Evolutionary conservation across 2,888 invertebrate genomes (phyloP).

Genomic region (Melikaiella ostensackeni): DNA sequence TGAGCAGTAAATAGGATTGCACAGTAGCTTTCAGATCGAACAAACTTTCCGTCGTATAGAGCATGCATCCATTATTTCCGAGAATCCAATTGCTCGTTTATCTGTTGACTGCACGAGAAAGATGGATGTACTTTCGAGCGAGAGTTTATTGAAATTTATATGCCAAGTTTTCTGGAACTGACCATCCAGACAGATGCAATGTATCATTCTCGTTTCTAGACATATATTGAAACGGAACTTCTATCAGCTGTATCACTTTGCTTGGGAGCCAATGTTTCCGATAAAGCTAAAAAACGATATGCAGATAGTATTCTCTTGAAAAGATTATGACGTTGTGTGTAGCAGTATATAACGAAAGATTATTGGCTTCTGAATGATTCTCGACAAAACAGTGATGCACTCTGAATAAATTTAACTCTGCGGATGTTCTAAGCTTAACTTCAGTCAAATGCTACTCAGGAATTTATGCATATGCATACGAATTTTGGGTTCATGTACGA

Average conservation of each 20-base stretch:
- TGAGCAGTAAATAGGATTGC: conserved; percentile 8
- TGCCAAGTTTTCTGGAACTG: conserved; percentile 48
- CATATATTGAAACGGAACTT: conserved; percentile 23
- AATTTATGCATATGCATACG: conserved; percentile 10
- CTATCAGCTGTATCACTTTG: conserved; percentile 2
- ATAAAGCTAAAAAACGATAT: conserved; percentile 6
- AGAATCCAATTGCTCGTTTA: conserved; percentile 33
- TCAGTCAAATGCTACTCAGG: background rate
- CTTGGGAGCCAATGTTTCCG: conserved; percentile 31
- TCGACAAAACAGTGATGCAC: background rate
- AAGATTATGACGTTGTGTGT: background rate
- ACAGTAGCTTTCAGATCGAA: background rate
- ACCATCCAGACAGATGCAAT: background rate
- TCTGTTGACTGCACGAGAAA: conserved; percentile 34
- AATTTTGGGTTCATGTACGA: conserved; percentile 39
- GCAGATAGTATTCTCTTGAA: background rate
- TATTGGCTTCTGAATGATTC: conserved; percentile 13
- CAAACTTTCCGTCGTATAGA: background rate
- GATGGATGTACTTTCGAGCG: conserved; percentile 41
- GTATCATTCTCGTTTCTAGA: conserved; percentile 7
- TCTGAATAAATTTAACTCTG: background rate
- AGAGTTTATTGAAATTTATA: conserved; percentile 59
- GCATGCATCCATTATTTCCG: background rate
- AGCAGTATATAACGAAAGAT: background rate
- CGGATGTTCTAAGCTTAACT: conserved; percentile 2